These are phyloP conservation scores for Poecilobothrus nobilitatus DNA, from an alignment of 2,888 invertebrate species.

Conservation along the genomic window DNA sequence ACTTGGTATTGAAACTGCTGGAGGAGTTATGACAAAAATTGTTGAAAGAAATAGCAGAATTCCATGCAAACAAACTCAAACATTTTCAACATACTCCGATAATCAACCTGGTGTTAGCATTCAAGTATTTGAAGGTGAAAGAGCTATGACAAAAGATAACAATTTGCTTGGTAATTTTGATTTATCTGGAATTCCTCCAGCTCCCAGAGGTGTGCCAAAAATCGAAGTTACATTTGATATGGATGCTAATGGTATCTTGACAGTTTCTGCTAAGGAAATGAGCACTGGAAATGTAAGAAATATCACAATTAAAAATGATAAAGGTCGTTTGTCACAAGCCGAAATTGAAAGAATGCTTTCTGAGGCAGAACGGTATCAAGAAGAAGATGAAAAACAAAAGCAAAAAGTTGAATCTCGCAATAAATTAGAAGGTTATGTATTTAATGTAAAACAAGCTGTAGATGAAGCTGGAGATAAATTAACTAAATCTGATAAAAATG, in stretches of 20 bases:
- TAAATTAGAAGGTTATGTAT: constrained; percentile 59
- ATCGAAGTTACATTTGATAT: constrained; percentile 75
- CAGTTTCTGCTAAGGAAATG: constrained; percentile 69
- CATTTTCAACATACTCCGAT: constrained; percentile 72
- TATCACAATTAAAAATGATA: constrained; percentile 77
- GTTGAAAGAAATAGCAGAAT: constrained; percentile 63
- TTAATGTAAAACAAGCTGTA: constrained; percentile 59
- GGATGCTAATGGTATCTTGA: constrained; percentile 92
- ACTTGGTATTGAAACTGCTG: constrained; percentile 69
- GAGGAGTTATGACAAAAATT: constrained; percentile 72
- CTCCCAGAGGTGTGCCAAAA: constrained; percentile 77
- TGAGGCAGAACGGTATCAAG: constrained; percentile 64
- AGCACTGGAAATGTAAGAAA: constrained; percentile 60
- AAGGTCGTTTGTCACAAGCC: constrained; percentile 67
- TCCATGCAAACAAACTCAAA: constrained; percentile 63
- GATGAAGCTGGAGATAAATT: constrained; percentile 58
- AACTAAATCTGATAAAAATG: constrained; percentile 59
- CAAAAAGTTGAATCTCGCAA: constrained; percentile 62
- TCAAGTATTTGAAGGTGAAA: constrained; percentile 67
- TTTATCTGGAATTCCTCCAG: constrained; percentile 91
- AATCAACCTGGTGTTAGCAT: constrained; percentile 70
- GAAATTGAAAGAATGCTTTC: constrained; percentile 73
- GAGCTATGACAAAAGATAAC: constrained; percentile 89
- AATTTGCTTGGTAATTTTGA: constrained; percentile 93
- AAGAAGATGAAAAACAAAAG: constrained; percentile 62